Evolutionary conservation across 2,888 invertebrate species (phyloP).

Genomic region (Drosophila seclusa): DNA sequence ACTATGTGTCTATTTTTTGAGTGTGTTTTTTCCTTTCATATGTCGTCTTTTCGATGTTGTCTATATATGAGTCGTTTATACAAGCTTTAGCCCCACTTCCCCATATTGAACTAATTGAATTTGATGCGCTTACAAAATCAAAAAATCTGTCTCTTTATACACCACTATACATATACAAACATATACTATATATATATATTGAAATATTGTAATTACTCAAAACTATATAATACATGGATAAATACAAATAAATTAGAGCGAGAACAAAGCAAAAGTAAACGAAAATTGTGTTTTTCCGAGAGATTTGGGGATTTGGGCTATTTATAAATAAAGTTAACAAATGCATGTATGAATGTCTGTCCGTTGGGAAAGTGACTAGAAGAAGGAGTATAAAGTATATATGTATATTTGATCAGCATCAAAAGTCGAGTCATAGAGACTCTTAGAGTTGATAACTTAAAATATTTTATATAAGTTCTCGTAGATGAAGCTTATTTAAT

Average conservation of each 20-base stretch:
- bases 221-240: conserved; percentile 5
- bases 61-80: conserved; percentile 14
- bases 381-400: not conserved
- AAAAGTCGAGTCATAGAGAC: not conserved
- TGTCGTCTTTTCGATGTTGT: conserved; percentile 1
- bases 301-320: not conserved
- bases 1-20: conserved; percentile 10
- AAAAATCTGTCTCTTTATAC: conserved; percentile 2
- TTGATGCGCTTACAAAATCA: conserved; percentile 28
- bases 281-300: not conserved
- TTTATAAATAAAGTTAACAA: not conserved
- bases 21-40: not conserved
- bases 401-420: not conserved
- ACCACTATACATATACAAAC: not conserved
- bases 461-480: not conserved
- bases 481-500: not conserved
- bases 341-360: not conserved
- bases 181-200: conserved; percentile 12
- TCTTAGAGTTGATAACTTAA: not conserved
- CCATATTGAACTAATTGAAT: conserved; percentile 8
- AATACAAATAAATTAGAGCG: conserved; percentile 15
- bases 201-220: conserved; percentile 38
- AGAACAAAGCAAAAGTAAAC: conserved; percentile 1
- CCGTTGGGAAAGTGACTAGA: not conserved
- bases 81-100: conserved; percentile 1